Base-by-base conservation (phyloP, 1,140 invertebrate species). In the Andricus grossulariae region DNA sequence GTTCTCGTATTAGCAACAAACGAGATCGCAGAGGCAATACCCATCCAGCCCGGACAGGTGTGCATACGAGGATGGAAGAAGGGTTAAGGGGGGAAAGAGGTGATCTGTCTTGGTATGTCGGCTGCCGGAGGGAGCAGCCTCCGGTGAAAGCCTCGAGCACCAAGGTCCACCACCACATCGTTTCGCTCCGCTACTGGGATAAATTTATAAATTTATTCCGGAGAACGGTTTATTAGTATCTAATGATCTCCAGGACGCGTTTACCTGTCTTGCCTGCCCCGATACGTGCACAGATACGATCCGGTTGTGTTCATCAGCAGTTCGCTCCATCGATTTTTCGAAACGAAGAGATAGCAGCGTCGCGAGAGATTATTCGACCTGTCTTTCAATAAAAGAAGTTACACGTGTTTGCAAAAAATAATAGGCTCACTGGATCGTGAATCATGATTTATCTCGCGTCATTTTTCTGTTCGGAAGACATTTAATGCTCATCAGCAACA, bases 21-120 rank as follows among this genome's bases (percentile, higher is more conserved):
- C 60, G 60, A n/a, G 60, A 66, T 32, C 10, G 57, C 21, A 57
- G 55, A 74, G 78, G 76, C 74, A 80, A 25, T 51, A 74, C 77
- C 75, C 77, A 74, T 79, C 78, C 66, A 71, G 32, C 70, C 74
- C 73, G 84, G 79, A 86, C 83, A 85, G 84, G 84, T 85, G 84
- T 79, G 79, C 75, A 76, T 82, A 76, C 60, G 21, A 32, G 19
- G 32, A 39, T 66, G 60, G 32, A 4, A 16, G 15, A 50, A 45
- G 71, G 71, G 52, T 39, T 49, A 75, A 49, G 50, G 55, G 32
- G 72, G 79, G 79, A 81, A 82, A 83, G 76, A 80, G 83, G 79
- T 73, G 83, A 85, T 85, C 80, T 79, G 85, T 87, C 85, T 84
- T 84, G 85, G 85, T 85, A 85, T 85, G 83, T 82, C 74, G 80